These are phyloP conservation scores for Agrotis exclamationis DNA, from an alignment of 2,888 invertebrate species.

Conservation along the genomic window DNA sequence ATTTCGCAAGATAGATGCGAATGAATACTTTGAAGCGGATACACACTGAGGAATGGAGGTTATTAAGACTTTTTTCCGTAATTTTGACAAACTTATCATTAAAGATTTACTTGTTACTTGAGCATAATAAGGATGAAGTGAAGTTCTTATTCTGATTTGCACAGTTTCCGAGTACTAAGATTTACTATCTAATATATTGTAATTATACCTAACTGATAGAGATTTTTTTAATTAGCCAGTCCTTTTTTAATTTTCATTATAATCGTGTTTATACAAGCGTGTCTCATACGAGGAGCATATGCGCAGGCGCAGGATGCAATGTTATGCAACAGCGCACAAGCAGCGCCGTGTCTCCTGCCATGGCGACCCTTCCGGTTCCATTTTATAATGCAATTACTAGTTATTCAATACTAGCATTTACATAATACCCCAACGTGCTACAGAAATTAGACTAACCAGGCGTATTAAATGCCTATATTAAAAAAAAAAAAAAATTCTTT, in stretches of 20 bases:
- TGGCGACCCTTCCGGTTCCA: slow-evolving; percentile 71
- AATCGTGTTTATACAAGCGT: slow-evolving; percentile 57
- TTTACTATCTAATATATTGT: background rate
- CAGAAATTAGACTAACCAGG: background rate
- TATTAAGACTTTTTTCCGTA: too few relatives aligned
- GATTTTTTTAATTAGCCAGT: background rate
- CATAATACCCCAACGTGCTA: slow-evolving; percentile 19
- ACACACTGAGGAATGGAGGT: too few relatives aligned
- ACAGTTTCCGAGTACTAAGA: background rate
- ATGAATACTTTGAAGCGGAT: too few relatives aligned
- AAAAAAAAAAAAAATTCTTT: too few relatives aligned
- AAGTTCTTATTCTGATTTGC: background rate
- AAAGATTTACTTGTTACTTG: background rate
- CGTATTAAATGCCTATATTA: too few relatives aligned
- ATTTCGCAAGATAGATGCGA: too few relatives aligned
- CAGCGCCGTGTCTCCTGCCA: slow-evolving; percentile 75
- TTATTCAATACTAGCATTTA: slow-evolving; percentile 53
- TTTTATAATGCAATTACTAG: slow-evolving; percentile 55
- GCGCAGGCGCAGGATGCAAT: slow-evolving; percentile 71
- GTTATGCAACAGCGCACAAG: slow-evolving; percentile 77
- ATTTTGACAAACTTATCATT: background rate
- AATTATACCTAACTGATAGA: too few relatives aligned
- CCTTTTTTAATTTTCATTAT: slow-evolving; percentile 7
- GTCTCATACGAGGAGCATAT: slow-evolving; percentile 34
- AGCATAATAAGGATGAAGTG: background rate